Base-by-base conservation (phyloP, 92 coral and sea anemone genomes). In the Palythoa grandiflora region DNA sequence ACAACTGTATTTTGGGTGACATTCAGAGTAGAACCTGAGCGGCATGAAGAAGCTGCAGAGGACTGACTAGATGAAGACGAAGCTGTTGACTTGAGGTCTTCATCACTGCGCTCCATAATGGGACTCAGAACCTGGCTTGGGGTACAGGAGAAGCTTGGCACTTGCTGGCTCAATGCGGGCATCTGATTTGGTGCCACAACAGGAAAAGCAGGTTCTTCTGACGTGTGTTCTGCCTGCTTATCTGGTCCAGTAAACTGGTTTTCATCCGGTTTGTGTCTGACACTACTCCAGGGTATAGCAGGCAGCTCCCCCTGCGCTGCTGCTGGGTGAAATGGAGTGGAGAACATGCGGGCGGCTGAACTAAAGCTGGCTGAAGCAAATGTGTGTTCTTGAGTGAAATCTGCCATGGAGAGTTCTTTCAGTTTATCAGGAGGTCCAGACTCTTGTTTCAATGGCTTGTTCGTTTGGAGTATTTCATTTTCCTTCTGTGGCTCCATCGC, bases 101-200 rank as follows among this genome's bases (percentile, higher is more conserved):
- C 99, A 61, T 97, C 94, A 73, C 99, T 97, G 51, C 97, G 84
- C 61, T 97, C 99, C 53, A 97, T 81, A 73, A 97, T 97, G 21
- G 99, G 99, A 84, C 99, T 97, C 81, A 97, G 65, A 5, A 85
- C 89, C 73, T 96, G 87, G 71, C 92, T 93, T 38, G 98, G 98
- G 2, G 98, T 44, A 3, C 50, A 44, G 7, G 50, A 44, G 50
- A 44, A 44, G 50, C 50, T 44, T 44, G 50, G 50, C 50, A 44
- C 50, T 44, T 44, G 50, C 6, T 44, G 50, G 6, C 50, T 44
- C 50, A 44, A 44, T 44, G 6, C 6, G 5, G 50, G 50, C 5
- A 44, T 44, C 7, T 53, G 28, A 14, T 68, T 72, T 39, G 71
- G 87, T 75, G 84, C 83, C 47, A 28, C 71, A 28, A 17, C 36